A percentile compares a stretch with the other conserved stretches of the same genome.
These are phyloP conservation scores for Drosophila aff. DNA, from an alignment of 1,140 invertebrate species.

Conservation along the genomic window DNA sequence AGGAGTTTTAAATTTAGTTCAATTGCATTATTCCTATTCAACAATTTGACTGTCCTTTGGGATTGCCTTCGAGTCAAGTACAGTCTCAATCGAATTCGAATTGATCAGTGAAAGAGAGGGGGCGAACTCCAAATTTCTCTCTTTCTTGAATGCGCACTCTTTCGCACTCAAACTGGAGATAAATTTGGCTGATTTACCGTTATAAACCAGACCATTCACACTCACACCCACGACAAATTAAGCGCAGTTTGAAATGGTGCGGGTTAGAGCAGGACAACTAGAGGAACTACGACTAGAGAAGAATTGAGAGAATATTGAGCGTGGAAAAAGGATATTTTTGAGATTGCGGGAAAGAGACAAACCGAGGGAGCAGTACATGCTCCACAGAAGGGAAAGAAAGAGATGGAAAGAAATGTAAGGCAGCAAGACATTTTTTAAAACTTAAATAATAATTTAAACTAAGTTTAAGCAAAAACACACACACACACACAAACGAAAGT, in stretches of 20 bases:
- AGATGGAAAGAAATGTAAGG: conserved; percentile 38
- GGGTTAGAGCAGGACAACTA: conserved; percentile 34
- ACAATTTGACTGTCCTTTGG: conserved; percentile 69
- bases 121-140: conserved; percentile 21
- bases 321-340: conserved; percentile 36
- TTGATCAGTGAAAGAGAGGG: conserved; percentile 38
- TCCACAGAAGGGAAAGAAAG: conserved; percentile 15
- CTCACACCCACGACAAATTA: background rate
- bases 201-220: conserved; percentile 11
- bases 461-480: conserved; percentile 64
- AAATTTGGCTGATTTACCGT: conserved; percentile 20
- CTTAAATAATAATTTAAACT: conserved; percentile 75
- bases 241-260: conserved; percentile 29
- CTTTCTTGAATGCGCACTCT: background rate
- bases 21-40: conserved; percentile 17
- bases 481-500: conserved; percentile 44
- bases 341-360: conserved; percentile 17
- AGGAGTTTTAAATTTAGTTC: conserved; percentile 36
- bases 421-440: conserved; percentile 78
- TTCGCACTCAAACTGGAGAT: conserved; percentile 15
- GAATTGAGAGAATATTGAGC: conserved; percentile 16
- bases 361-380: conserved; percentile 29
- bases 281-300: conserved; percentile 30
- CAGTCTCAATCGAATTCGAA: conserved; percentile 68
- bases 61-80: conserved; percentile 32